Evolutionary conservation across 2,797 vertebrate species (phyloP), one percentile per base, ranked within the genome.

Genomic region (Xyrichtys novacula): DNA sequence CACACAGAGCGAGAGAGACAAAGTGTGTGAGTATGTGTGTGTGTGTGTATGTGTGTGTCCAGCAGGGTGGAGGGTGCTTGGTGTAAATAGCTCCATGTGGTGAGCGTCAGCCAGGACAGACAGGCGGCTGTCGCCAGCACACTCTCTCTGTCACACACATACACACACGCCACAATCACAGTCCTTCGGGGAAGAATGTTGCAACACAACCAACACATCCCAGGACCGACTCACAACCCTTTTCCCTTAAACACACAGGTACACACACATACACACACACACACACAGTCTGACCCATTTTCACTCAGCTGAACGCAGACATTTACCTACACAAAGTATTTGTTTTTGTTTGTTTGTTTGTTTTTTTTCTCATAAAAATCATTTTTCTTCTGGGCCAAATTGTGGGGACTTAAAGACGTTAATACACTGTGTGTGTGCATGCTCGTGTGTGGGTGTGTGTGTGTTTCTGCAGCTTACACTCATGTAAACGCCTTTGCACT

Each of bases 11-110:
- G 46, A 71, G 52, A 60, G 52, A 60, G 49, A 48, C 61, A 82
- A 78, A 54, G 31, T 32, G 31, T 34, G 32, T 34, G 7, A 11
- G 32, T 34, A 12, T 34, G 49, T 44, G 46, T 50, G 59, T 58
- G 20, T 50, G 67, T 65, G 66, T 70, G 59, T 67, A 60, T 60
- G 71, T 73, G 84, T 79, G 70, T 73, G 71, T 88, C 78, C 80
- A 71, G 67, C 4, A 58, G 80, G 77, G 76, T 6, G 65, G 81
- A 81, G 88, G 76, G 78, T 82, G 79, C 76, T 61, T 76, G 82
- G 83, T 88, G 85, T 89, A 88, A 91, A 91, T 89, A 90, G 85
- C 85, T 89, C 80, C 85, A 90, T 91, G 90, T 88, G 89, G 89
- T 90, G 78, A 89, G 85, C 58, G 74, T 81, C 78, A 86, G 80